Percentiles rank a stretch among this genome's conserved stretches.
Evolutionary conservation across 1,140 invertebrate genomes (phyloP).

Genomic region (Trichonephila inaurata): DNA sequence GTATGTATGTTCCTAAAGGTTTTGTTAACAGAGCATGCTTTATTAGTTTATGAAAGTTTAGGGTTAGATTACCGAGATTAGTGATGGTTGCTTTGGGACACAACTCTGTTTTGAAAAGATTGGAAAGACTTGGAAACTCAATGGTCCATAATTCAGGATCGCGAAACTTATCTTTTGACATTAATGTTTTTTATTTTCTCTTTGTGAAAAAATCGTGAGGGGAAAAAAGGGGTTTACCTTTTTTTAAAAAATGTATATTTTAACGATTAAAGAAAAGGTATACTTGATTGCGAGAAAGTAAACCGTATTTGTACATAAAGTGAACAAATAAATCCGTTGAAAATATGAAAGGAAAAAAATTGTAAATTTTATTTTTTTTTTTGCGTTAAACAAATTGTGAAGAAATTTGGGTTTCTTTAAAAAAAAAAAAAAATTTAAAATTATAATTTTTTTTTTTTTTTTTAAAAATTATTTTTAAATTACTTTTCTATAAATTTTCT

Average conservation of each 20-base stretch:
- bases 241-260: not conserved
- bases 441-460: no score
- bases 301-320: no score
- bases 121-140: not conserved
- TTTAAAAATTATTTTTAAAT: no score
- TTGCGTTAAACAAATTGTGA: no score
- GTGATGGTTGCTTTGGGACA: not conserved
- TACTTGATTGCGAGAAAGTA: no score
- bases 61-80: not conserved
- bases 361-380: no score
- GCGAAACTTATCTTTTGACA: not conserved
- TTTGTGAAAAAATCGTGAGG: not conserved
- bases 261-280: no score
- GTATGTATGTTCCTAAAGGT: not conserved
- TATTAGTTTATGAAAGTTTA: slow-evolving; percentile 12
- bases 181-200: not conserved
- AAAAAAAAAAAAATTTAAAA: no score
- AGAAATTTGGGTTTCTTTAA: no score
- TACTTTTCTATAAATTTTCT: no score
- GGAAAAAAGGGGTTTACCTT: not conserved
- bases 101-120: not conserved
- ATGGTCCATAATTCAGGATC: not conserved
- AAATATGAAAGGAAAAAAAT: no score
- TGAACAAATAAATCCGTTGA: no score
- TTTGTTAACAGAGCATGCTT: not conserved